A percentile compares a stretch with the other conserved stretches of the same genome.
These are phyloP conservation scores for Octonoba sinensis DNA, from an alignment of 2,888 invertebrate species.

Conservation along the genomic window DNA sequence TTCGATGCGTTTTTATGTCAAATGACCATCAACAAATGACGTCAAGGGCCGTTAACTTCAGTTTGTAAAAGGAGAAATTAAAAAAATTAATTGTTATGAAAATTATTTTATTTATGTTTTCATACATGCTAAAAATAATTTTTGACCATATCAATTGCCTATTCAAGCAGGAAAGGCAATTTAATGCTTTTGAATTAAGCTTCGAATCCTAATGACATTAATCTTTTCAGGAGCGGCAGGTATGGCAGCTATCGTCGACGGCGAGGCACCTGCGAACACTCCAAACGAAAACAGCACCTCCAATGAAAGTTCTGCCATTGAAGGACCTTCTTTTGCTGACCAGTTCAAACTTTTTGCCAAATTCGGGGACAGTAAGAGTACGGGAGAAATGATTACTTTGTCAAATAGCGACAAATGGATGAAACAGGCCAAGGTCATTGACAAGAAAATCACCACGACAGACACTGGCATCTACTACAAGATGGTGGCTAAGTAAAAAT, in stretches of 20 bases:
- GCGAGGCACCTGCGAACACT: conserved; percentile 1
- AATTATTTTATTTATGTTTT: too few relatives aligned
- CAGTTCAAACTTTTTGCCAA: conserved; percentile 86
- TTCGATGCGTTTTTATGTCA: too few relatives aligned
- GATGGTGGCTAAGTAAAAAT: conserved; percentile 80
- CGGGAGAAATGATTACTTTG: conserved; percentile 87
- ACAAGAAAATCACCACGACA: conserved; percentile 86
- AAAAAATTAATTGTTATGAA: too few relatives aligned
- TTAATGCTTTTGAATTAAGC: too few relatives aligned
- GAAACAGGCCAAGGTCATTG: conserved; percentile 86
- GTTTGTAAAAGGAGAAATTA: too few relatives aligned
- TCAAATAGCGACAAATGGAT: conserved; percentile 95
- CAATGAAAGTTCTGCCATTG: conserved; percentile 21
- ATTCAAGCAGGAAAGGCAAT: too few relatives aligned
- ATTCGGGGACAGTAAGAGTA: conserved; percentile 88
- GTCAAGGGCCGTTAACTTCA: too few relatives aligned
- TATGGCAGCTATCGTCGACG: conserved; percentile 54
- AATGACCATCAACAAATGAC: too few relatives aligned
- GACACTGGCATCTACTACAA: conserved; percentile 92
- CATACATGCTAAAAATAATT: too few relatives aligned
- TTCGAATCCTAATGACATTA: too few relatives aligned
- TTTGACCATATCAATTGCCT: too few relatives aligned
- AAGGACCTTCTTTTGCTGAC: conserved; percentile 75
- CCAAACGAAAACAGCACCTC: conserved; percentile 4
- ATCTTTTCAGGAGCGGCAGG: not conserved